A percentile compares a stretch with the other conserved stretches of the same genome.
Conservation (phyloP, 1,140 invertebrate species). For the Brachionus rotundiformis region DNA sequence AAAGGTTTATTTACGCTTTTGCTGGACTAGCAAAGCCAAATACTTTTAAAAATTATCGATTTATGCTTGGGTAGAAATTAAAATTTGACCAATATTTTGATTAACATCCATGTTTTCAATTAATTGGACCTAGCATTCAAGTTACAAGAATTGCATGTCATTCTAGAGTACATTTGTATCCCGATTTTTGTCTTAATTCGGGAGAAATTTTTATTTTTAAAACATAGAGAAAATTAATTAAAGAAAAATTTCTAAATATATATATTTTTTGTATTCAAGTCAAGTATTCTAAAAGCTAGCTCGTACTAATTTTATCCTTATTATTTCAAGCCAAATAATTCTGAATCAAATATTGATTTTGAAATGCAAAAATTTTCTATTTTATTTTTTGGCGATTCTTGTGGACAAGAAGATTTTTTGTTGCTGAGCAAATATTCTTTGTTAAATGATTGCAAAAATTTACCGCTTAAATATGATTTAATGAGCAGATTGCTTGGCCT, state of each 20-base stretch:
- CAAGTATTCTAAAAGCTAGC: constrained; percentile 9
- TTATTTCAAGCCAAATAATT: constrained; percentile 17
- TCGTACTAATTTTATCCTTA: not conserved
- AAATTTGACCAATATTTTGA: not conserved
- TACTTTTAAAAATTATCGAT: not conserved
- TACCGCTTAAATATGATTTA: constrained; percentile 17
- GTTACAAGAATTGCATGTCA: not conserved
- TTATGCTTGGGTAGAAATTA: not conserved
- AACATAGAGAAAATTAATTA: constrained; percentile 4
- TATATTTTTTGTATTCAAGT: too few relatives aligned
- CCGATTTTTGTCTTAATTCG: constrained; percentile 1
- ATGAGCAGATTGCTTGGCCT: not conserved
- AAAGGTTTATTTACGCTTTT: not conserved
- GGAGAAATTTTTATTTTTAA: not conserved
- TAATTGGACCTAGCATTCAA: not conserved
- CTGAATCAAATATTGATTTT: constrained; percentile 37
- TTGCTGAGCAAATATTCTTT: constrained; percentile 3
- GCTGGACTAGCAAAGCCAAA: not conserved
- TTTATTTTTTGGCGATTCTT: not conserved
- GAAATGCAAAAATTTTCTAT: constrained; percentile 12
- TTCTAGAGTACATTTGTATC: not conserved
- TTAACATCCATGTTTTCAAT: not conserved
- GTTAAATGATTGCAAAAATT: constrained; percentile 21
- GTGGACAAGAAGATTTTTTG: not conserved
- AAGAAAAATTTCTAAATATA: too few relatives aligned